Conservation (phyloP, 2,113 vertebrate genomes). For the Callipepla californica region DNA sequence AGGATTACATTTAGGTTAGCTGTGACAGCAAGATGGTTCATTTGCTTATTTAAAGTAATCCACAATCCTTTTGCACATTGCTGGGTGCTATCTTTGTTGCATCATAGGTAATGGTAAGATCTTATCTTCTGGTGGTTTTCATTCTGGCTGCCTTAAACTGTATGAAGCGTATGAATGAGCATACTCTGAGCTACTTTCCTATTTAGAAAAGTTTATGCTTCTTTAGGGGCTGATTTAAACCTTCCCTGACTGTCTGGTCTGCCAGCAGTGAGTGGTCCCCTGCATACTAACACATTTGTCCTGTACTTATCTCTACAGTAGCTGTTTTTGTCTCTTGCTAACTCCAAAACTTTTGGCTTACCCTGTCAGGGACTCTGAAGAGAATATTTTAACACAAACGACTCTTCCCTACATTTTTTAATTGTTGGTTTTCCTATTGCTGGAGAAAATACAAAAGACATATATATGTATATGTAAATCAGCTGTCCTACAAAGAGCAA, state of each 20-base stretch:
- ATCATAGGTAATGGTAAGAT: neutral
- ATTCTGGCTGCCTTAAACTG: neutral
- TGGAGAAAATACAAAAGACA: neutral
- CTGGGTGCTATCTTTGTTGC: neutral
- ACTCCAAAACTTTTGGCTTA: neutral
- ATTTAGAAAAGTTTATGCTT: neutral
- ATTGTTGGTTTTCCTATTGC: neutral
- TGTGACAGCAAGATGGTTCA: neutral
- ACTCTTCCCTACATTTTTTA: neutral
- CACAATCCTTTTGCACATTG: neutral
- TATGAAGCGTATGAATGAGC: neutral
- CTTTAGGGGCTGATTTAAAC: neutral
- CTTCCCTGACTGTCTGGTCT: neutral
- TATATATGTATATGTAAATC: neutral
- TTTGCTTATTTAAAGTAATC: slow-evolving; percentile 37
- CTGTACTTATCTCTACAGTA: neutral
- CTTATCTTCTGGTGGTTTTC: neutral
- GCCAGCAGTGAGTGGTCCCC: neutral
- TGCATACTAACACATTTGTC: neutral
- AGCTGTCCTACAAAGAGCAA: neutral
- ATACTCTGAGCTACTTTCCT: neutral
- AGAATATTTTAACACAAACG: neutral
- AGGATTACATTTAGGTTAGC: slow-evolving; percentile 54
- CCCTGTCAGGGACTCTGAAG: fast-evolving
- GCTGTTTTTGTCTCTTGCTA: neutral